Conservation (phyloP, 2,797 vertebrate genomes). For the Hypotaenidia philippensis region DNA sequence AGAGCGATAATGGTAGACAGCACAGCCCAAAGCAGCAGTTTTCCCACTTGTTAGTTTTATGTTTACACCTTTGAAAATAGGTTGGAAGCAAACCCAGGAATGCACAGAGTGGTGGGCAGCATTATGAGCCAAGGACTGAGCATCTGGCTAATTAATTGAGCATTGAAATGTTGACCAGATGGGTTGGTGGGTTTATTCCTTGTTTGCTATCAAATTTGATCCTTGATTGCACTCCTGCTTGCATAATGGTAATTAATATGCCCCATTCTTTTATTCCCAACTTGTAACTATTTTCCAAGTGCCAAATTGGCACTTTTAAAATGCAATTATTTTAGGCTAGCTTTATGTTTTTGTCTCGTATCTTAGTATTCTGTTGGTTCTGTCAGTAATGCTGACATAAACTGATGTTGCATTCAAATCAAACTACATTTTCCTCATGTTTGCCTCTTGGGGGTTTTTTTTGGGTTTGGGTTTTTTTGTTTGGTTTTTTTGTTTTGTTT, state of each 20-base stretch:
- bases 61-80: slow-evolving; percentile 42
- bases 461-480: too few species aligned
- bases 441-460: neutral
- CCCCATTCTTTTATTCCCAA: neutral
- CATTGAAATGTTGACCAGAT: slow-evolving; percentile 83
- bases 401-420: neutral
- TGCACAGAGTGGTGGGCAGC: neutral
- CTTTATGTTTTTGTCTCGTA: neutral
- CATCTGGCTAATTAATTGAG: slow-evolving; percentile 76
- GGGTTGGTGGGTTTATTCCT: slow-evolving; percentile 78
- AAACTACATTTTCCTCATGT: neutral
- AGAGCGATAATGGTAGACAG: neutral
- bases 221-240: slow-evolving; percentile 45
- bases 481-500: neutral
- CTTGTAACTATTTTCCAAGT: neutral
- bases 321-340: neutral
- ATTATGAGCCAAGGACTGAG: slow-evolving; percentile 75
- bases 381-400: neutral
- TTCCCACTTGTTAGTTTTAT: slow-evolving; percentile 51
- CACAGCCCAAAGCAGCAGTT: neutral
- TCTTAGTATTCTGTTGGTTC: neutral
- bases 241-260: neutral
- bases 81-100: slow-evolving; percentile 47
- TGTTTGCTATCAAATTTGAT: slow-evolving; percentile 70
- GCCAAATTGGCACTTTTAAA: neutral